Conservation (phyloP, 2,888 invertebrate genomes). For the Plagodis dolabraria region DNA sequence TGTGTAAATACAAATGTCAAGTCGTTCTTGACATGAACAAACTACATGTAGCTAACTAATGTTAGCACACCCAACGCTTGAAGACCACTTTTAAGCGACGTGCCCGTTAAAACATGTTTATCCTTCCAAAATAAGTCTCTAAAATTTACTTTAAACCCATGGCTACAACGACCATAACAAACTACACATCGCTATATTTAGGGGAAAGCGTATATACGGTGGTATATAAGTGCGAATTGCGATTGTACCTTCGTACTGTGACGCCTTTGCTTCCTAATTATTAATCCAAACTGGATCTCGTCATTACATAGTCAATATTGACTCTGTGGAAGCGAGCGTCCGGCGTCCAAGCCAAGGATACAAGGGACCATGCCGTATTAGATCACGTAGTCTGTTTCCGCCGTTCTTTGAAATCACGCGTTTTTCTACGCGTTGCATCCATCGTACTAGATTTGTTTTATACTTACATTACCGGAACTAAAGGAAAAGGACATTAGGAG, state of each 20-base stretch:
- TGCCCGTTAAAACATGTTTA: too few relatives aligned
- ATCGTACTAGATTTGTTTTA: too few relatives aligned
- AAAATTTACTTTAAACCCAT: not conserved
- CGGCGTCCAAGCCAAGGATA: conserved; percentile 3
- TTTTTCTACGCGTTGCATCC: not conserved
- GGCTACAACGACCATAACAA: not conserved
- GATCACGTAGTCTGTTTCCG: conserved; percentile 14
- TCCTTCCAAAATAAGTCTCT: too few relatives aligned
- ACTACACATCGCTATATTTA: not conserved
- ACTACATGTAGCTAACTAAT: too few relatives aligned
- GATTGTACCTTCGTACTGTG: not conserved
- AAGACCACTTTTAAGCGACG: too few relatives aligned
- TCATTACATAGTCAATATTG: conserved; percentile 10
- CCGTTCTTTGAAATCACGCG: conserved; percentile 13
- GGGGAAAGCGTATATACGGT: too few relatives aligned
- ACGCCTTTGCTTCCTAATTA: not conserved
- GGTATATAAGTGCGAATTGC: not conserved
- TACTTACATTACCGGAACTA: too few relatives aligned
- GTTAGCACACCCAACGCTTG: too few relatives aligned
- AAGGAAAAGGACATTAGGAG: too few relatives aligned
- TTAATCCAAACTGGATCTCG: not conserved
- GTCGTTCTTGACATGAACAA: too few relatives aligned
- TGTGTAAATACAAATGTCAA: too few relatives aligned
- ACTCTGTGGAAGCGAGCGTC: conserved; percentile 1
- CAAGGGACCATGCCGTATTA: not conserved